phyloP scores from a whole-genome alignment of 2,888 invertebrate genomes.

The Pandemis cinnamomeana region DNA sequence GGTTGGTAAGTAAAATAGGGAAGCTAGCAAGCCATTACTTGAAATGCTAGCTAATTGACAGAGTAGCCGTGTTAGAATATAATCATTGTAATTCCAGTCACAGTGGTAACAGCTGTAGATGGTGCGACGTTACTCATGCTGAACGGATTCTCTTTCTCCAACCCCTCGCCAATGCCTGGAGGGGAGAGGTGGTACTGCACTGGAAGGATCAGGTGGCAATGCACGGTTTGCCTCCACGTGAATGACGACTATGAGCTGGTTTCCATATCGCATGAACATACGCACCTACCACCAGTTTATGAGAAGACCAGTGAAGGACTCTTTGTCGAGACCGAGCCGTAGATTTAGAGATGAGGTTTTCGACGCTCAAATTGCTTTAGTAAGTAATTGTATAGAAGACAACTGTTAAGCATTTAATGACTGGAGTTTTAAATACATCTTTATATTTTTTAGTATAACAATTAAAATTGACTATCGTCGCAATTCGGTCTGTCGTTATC shows the following conservation, averaged over 20 bases:
- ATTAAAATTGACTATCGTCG: not conserved
- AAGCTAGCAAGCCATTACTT: not conserved
- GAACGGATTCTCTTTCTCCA: slow-evolving; percentile 74
- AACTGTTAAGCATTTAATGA: not conserved
- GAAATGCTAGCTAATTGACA: not conserved
- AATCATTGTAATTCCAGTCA: slow-evolving; percentile 63
- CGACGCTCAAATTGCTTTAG: not conserved
- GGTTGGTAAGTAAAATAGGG: too few relatives aligned
- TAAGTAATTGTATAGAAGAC: not conserved
- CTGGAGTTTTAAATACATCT: not conserved
- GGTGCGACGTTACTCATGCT: slow-evolving; percentile 78
- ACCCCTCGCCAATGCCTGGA: slow-evolving; percentile 73
- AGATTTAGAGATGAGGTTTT: slow-evolving; percentile 13
- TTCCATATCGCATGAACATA: slow-evolving; percentile 71
- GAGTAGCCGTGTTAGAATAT: not conserved
- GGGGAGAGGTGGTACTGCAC: slow-evolving; percentile 80
- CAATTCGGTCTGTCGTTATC: not conserved
- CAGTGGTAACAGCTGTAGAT: slow-evolving; percentile 75
- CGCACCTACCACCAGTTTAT: slow-evolving; percentile 70
- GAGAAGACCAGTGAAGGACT: slow-evolving; percentile 69
- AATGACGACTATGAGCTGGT: slow-evolving; percentile 80
- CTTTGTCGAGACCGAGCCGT: slow-evolving; percentile 58
- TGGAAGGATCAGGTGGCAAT: slow-evolving; percentile 68
- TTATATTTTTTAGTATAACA: not conserved
- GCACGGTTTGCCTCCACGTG: slow-evolving; percentile 74